Conservation (phyloP, 2,797 vertebrate genomes). For the Poecile montanus region DNA sequence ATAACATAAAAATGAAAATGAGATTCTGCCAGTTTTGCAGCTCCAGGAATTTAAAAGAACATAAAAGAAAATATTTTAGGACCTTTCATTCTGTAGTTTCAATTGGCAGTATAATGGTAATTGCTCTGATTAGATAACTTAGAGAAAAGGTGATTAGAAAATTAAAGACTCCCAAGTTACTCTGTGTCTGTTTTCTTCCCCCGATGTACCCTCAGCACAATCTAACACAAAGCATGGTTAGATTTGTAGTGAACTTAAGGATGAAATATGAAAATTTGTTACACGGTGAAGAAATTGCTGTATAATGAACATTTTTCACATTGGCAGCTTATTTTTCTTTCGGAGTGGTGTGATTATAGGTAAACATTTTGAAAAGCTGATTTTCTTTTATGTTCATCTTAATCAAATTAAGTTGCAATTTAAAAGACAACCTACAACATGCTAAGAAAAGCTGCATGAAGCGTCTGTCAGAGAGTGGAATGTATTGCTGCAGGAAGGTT, state of each 20-base stretch:
- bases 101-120: conserved; percentile 42
- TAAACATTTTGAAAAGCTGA: not conserved
- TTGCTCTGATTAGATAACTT: conserved; percentile 55
- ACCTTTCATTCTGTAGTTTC: conserved; percentile 50
- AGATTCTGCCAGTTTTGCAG: conserved; percentile 76
- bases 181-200: not conserved
- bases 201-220: not conserved
- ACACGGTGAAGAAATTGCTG: not conserved
- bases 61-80: conserved; percentile 81
- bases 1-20: conserved; percentile 77
- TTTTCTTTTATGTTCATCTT: conserved; percentile 83
- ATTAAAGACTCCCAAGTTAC: not conserved
- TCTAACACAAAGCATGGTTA: not conserved
- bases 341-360: not conserved
- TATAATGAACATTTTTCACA: not conserved
- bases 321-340: not conserved
- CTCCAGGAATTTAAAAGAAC: conserved; percentile 78
- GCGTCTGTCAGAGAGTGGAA: conserved; percentile 69
- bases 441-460: conserved; percentile 76
- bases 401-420: conserved; percentile 70
- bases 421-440: conserved; percentile 72
- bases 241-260: conserved; percentile 33
- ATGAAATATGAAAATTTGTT: not conserved
- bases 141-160: conserved; percentile 40
- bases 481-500: conserved; percentile 58